Percentiles rank a stretch among this genome's conserved stretches.
phyloP scores from a whole-genome alignment of 23 tunicate genomes.

The Styela plicata region DNA sequence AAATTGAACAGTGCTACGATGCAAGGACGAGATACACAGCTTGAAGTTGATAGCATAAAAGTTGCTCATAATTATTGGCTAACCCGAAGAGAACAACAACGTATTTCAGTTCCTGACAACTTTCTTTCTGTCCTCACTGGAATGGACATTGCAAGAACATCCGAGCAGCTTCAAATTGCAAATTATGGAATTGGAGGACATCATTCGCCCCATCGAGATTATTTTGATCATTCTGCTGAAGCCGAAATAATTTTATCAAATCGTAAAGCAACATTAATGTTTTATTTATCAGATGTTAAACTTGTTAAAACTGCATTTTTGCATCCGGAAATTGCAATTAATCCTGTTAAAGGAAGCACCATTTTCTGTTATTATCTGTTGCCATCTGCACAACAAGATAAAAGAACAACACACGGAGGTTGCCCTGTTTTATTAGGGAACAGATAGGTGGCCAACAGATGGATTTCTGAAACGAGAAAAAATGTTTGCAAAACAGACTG shows the following conservation, averaged over 20 bases:
- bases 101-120: not conserved
- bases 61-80: not conserved
- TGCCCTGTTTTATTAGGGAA: conserved; percentile 32
- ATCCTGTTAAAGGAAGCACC: conserved; percentile 24
- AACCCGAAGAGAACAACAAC: not conserved
- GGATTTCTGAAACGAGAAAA: conserved; percentile 18
- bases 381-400: conserved; percentile 3
- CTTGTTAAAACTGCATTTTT: conserved; percentile 22
- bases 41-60: not conserved
- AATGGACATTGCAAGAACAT: not conserved
- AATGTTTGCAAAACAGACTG: not conserved
- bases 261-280: conserved; percentile 25
- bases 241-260: not conserved
- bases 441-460: conserved; percentile 31
- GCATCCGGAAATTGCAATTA: not conserved
- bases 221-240: not conserved
- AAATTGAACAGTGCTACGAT: not conserved
- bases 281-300: conserved; percentile 27
- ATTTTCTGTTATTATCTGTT: conserved; percentile 26
- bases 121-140: conserved; percentile 1
- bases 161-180: conserved; percentile 4
- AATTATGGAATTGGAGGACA: conserved; percentile 25
- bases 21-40: not conserved
- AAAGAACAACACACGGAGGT: conserved; percentile 18
- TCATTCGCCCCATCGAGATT: not conserved